Evolutionary conservation across 2,113 vertebrate genomes (phyloP).

Genomic region (Peromyscus californicus): DNA sequence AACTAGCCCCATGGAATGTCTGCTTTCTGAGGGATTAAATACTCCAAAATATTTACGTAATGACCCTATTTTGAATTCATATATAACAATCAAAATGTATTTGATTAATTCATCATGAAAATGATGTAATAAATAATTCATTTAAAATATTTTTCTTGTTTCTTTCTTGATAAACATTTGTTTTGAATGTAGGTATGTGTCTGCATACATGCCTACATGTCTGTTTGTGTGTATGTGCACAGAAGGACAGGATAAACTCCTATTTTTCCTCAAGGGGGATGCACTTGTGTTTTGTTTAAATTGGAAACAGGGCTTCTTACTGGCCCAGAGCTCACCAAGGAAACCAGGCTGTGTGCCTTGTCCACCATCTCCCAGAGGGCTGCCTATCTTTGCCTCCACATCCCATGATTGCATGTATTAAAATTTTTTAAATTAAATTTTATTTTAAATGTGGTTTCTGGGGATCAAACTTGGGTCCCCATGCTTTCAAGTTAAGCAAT

Average conservation of each 20-base stretch:
- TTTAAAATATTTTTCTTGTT: background rate
- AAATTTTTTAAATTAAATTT: background rate
- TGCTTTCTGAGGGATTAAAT: background rate
- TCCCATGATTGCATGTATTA: background rate
- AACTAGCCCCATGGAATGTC: background rate
- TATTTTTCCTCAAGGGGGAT: background rate
- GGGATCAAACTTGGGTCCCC: no score
- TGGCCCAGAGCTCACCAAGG: background rate
- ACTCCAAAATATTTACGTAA: background rate
- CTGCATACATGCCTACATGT: background rate
- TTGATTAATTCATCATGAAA: background rate
- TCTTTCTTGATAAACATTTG: background rate
- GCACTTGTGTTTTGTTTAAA: no score
- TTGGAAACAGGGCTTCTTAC: background rate
- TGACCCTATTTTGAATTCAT: background rate
- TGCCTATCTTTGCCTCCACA: background rate
- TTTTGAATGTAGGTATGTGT: background rate
- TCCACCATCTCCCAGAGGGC: background rate
- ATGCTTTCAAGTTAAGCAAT: background rate
- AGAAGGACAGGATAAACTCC: background rate
- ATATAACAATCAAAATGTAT: background rate
- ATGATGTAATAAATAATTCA: background rate
- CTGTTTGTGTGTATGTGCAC: background rate
- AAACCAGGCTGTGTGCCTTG: background rate
- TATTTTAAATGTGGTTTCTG: background rate